Base-by-base conservation (phyloP, 1,140 invertebrate genomes). In the Antheraea pernyi region DNA sequence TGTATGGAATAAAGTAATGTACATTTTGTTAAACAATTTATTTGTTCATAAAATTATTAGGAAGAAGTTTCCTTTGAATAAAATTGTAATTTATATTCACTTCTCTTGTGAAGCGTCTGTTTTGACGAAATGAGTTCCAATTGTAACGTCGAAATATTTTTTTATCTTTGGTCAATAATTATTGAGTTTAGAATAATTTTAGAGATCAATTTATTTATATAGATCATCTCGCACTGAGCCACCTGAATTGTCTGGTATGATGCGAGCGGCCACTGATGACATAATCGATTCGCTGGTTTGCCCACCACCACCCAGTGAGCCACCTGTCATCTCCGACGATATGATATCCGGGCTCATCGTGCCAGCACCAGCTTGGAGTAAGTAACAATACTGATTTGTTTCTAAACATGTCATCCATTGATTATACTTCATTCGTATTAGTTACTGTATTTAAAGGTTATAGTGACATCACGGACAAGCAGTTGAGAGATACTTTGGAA, bases 321-420 rank as follows among this genome's bases (percentile, higher is more conserved):
- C 98, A 76, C 96, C 97, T 61, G 95, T 97, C 79, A 97, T 99
- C 88, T 97, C 97, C 81, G 98, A 99, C 84, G 98, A 99, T 93
- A 97, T 98, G 95, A 98, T 99, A 79, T 98, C 97, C 48, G 97
- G 97, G 70, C 95, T 99, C 79, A 99, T 99, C 84, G 98, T 99
- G 61, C 98, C 98, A 30, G 98, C 98, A 62, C 98, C 98, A 37
- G 97, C 97, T 80, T 97, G 96, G 96, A 97, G 96, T 97, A 93
- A 97, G 95, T 89, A 81, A 30, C 64, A 11, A 65, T 19, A 67
- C 19, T 58, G 19, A 48, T 48, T 48, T 13, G 11, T 42, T 42
- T 1, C 39, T 42, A 3, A 42, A 42, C 39, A 42, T 42, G 11
- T 42, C 11, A 42, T 42, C 39, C 7, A 42, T 10, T 16, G 1